A percentile compares a stretch with the other conserved stretches of the same genome.
phyloP scores from a whole-genome alignment of 2,113 vertebrate species.

The Phaetusa simplex region DNA sequence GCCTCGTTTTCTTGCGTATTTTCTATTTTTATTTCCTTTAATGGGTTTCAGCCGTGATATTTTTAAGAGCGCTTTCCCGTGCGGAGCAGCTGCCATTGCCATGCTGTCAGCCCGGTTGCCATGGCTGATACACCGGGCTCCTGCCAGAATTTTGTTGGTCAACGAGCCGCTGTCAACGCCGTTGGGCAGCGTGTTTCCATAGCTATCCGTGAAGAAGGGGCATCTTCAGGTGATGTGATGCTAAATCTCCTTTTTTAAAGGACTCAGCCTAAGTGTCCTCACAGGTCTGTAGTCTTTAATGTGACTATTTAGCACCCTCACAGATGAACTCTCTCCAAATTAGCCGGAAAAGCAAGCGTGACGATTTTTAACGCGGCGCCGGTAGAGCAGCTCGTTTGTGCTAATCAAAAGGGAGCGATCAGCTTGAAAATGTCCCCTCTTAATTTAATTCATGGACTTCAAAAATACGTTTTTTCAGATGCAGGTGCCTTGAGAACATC shows the following conservation, averaged over 20 bases:
- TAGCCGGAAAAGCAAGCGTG: neutral
- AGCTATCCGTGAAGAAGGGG: fast-evolving
- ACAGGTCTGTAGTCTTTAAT: neutral
- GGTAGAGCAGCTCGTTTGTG: neutral
- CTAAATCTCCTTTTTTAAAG: neutral
- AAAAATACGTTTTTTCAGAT: conserved; percentile 19
- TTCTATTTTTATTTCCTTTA: conserved; percentile 42
- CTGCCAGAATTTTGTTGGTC: conserved; percentile 40
- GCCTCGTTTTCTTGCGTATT: neutral
- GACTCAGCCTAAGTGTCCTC: neutral
- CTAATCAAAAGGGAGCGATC: conserved; percentile 40
- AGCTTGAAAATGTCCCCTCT: neutral
- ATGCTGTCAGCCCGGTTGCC: conserved; percentile 15
- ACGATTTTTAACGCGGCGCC: neutral
- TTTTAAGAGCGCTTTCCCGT: neutral
- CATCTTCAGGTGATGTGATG: neutral
- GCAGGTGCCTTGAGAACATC: conserved; percentile 34
- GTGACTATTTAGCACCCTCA: neutral
- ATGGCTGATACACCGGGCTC: neutral
- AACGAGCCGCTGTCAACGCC: neutral
- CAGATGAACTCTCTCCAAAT: conserved; percentile 22
- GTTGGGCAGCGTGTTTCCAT: neutral
- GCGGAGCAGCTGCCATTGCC: conserved; percentile 17
- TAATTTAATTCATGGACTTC: conserved; percentile 23
- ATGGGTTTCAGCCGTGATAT: conserved; percentile 15